Evolutionary conservation across 2,888 invertebrate species (phyloP).

Genomic region (Suillia variegata): DNA sequence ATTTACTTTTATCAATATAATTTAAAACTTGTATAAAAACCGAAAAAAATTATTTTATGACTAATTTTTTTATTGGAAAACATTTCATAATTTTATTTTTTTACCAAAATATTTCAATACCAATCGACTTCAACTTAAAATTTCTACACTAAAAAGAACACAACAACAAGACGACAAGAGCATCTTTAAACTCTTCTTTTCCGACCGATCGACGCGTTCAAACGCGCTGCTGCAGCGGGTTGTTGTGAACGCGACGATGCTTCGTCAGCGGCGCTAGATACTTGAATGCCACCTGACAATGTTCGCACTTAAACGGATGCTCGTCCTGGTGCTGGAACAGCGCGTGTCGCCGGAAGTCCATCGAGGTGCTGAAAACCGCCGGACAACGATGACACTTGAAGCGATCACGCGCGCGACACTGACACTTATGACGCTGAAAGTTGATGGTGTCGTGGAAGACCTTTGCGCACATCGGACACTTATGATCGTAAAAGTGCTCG

Average conservation of each 20-base stretch:
- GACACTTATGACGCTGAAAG: slow-evolving; percentile 14
- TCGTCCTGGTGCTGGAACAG: slow-evolving; percentile 18
- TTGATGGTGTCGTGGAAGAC: slow-evolving; percentile 19
- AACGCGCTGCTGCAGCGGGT: slow-evolving; percentile 8
- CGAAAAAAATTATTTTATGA: too few species aligned
- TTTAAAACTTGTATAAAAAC: too few species aligned
- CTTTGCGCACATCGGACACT: slow-evolving; percentile 15
- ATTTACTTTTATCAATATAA: too few species aligned
- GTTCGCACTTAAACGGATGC: slow-evolving; percentile 20
- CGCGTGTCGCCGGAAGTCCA: slow-evolving; percentile 20
- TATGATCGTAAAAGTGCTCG: slow-evolving; percentile 18
- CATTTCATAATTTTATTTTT: too few species aligned
- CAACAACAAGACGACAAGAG: not conserved
- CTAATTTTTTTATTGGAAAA: too few species aligned
- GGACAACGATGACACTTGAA: slow-evolving; percentile 18
- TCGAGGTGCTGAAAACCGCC: slow-evolving; percentile 10
- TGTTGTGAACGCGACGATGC: too few species aligned
- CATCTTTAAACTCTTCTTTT: not conserved
- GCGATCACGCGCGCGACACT: slow-evolving; percentile 7
- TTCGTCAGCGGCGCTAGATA: slow-evolving; percentile 13
- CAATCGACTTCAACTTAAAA: not conserved
- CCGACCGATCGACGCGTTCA: not conserved
- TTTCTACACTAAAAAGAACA: not conserved
- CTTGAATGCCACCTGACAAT: slow-evolving; percentile 20
- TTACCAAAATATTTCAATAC: slow-evolving; percentile 15